Conservation (phyloP, 2,797 vertebrate genomes). For the Macropus fuliginosus region DNA sequence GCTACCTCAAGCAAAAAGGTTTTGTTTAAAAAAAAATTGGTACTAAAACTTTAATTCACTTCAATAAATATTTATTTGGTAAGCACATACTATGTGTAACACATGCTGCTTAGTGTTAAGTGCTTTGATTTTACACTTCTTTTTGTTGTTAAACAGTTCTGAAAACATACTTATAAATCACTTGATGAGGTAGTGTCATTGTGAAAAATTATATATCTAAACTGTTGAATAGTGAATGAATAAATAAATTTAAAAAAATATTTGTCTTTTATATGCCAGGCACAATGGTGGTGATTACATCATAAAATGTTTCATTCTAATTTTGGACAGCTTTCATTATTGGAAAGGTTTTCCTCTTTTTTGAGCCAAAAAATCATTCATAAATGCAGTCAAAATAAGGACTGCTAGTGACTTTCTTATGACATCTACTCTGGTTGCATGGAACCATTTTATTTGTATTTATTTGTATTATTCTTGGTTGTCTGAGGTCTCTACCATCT, state of each 20-base stretch:
- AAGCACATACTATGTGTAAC: background rate
- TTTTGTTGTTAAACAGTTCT: background rate
- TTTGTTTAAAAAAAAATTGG: background rate
- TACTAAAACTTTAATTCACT: background rate
- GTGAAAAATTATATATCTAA: background rate
- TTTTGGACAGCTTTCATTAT: background rate
- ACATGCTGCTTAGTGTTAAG: background rate
- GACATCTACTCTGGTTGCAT: background rate
- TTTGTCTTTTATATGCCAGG: background rate
- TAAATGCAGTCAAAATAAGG: background rate
- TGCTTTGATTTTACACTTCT: background rate
- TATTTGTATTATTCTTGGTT: background rate
- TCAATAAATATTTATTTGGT: background rate
- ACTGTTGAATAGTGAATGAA: background rate
- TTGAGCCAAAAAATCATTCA: background rate
- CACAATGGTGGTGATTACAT: background rate
- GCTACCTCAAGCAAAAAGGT: background rate
- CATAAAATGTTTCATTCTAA: background rate
- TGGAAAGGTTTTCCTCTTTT: background rate
- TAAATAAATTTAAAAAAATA: background rate
- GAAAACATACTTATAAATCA: background rate
- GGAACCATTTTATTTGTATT: background rate
- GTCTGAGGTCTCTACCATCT: background rate
- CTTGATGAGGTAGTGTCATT: background rate
- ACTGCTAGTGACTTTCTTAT: background rate